These are phyloP conservation scores for Diploptera punctata DNA, from an alignment of 2,888 invertebrate species.

Conservation along the genomic window DNA sequence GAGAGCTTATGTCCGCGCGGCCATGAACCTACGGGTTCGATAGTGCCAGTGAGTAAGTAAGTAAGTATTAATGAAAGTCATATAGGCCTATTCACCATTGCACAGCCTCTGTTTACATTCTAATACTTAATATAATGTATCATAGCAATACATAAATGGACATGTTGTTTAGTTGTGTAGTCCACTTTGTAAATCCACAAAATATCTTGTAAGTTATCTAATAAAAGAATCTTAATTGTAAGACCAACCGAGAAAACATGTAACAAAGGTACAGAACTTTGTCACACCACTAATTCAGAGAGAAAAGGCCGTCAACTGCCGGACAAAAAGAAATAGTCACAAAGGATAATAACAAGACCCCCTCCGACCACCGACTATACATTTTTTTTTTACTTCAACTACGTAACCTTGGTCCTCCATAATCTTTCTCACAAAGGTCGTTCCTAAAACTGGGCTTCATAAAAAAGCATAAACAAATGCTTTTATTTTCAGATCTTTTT, in stretches of 20 bases:
- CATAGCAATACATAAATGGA: no score
- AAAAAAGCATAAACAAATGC: not conserved
- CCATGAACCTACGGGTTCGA: no score
- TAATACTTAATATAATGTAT: no score
- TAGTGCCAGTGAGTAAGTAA: no score
- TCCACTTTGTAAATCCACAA: no score
- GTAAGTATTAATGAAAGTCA: no score
- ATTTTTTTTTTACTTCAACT: not conserved
- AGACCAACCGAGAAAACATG: not conserved
- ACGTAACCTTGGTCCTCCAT: not conserved
- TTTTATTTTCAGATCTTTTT: not conserved
- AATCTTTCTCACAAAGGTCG: not conserved
- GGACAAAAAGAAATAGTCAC: not conserved
- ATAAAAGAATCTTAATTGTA: no score
- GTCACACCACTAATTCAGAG: not conserved
- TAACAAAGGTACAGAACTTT: not conserved
- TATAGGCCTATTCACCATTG: no score
- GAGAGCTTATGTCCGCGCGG: no score
- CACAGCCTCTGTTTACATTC: no score
- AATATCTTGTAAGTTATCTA: no score
- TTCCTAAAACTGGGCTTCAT: not conserved
- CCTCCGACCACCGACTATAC: not conserved
- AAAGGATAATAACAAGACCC: not conserved
- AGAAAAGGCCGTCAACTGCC: not conserved
- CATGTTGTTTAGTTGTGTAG: no score